Percentiles rank a stretch among this genome's conserved stretches.
Evolutionary conservation across 2,888 invertebrate genomes (phyloP).

Genomic region (Thumatha senex): DNA sequence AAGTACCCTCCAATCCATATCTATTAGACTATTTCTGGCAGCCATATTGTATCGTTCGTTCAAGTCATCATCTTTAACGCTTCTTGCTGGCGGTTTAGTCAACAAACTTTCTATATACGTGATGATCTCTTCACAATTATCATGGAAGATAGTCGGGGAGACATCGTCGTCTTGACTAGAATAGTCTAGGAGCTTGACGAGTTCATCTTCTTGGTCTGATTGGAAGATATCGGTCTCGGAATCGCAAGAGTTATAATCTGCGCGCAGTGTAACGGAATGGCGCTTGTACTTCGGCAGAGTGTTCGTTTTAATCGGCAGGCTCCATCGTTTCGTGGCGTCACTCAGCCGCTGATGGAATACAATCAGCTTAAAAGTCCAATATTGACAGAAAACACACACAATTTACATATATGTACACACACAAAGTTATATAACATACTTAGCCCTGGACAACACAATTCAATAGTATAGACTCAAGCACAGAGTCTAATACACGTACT

Average conservation of each 20-base stretch:
- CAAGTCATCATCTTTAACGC: slow-evolving; percentile 54
- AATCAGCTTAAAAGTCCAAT: slow-evolving; percentile 55
- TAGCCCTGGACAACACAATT: slow-evolving; percentile 13
- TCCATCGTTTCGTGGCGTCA: slow-evolving; percentile 74
- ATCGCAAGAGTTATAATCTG: slow-evolving; percentile 77
- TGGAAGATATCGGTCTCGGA: slow-evolving; percentile 90
- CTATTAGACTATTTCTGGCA: slow-evolving; percentile 65
- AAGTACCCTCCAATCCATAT: slow-evolving; percentile 78
- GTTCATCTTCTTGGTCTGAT: slow-evolving; percentile 91
- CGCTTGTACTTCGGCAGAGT: slow-evolving; percentile 55
- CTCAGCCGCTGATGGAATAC: slow-evolving; percentile 69
- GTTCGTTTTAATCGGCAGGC: slow-evolving; percentile 68
- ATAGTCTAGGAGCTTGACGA: slow-evolving; percentile 88
- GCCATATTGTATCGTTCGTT: slow-evolving; percentile 70
- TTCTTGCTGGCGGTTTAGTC: slow-evolving; percentile 46
- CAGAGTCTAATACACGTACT: too few relatives aligned
- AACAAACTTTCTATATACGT: slow-evolving; percentile 68
- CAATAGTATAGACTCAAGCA: neutral
- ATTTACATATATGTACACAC: slow-evolving; percentile 25
- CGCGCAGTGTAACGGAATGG: slow-evolving; percentile 47
- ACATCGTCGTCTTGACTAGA: slow-evolving; percentile 85
- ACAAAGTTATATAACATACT: slow-evolving; percentile 3
- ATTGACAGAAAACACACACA: slow-evolving; percentile 55
- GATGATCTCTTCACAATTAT: slow-evolving; percentile 72
- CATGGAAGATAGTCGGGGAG: slow-evolving; percentile 73